Conservation (phyloP, 2,888 invertebrate species). For the Andrena chrysosceles region DNA sequence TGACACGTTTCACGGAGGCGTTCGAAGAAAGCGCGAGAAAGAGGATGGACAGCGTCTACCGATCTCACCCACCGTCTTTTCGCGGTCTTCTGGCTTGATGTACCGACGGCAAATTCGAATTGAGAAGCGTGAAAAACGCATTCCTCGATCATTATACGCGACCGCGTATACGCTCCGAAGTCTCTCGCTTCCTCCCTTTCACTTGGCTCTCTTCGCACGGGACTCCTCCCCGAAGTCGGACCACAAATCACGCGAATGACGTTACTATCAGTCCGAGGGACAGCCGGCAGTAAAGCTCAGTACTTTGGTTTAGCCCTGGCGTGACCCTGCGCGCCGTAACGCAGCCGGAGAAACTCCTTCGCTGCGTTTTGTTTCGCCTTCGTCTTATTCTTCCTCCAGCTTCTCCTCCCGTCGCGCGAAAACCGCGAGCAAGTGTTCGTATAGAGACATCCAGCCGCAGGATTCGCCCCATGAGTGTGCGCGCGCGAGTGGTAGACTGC, state of each 20-base stretch:
- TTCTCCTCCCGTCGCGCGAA: not conserved
- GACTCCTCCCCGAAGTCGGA: constrained; percentile 69
- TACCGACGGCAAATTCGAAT: constrained; percentile 72
- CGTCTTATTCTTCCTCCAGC: not conserved
- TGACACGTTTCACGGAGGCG: constrained; percentile 14
- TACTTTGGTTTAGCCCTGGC: constrained; percentile 68
- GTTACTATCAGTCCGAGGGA: constrained; percentile 77
- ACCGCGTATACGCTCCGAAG: constrained; percentile 49
- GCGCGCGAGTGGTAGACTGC: not conserved
- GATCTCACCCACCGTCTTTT: constrained; percentile 17
- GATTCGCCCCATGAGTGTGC: not conserved
- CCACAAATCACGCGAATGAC: constrained; percentile 80
- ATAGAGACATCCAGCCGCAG: constrained; percentile 33
- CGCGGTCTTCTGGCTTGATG: constrained; percentile 52
- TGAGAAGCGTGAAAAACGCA: constrained; percentile 81
- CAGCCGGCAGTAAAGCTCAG: constrained; percentile 75
- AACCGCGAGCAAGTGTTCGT: not conserved
- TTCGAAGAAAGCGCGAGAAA: constrained; percentile 34
- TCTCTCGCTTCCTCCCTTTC: constrained; percentile 30
- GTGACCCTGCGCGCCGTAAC: constrained; percentile 60
- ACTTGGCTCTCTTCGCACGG: constrained; percentile 51
- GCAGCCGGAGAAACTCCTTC: constrained; percentile 41
- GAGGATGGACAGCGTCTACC: constrained; percentile 32
- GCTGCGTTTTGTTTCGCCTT: constrained; percentile 39
- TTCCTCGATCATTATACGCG: constrained; percentile 76